Base-by-base conservation (phyloP, 2,888 invertebrate genomes). In the Acanthosepion pharaonis region DNA sequence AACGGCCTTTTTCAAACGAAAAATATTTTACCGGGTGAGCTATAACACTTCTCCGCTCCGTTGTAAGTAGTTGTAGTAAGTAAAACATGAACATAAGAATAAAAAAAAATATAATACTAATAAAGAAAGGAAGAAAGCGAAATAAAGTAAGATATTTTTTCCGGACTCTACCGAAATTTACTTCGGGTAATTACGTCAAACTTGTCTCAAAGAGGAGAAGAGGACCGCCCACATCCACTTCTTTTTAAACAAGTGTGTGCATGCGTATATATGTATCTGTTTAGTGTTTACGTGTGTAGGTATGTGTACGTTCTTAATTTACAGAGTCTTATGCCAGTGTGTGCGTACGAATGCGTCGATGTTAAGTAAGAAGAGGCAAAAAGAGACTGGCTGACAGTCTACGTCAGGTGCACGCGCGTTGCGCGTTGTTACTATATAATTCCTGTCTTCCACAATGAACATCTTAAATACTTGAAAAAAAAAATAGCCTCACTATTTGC, bases 131-230 rank as follows among this genome's bases (percentile, higher is more conserved):
- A n/a, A 78, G n/a, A 78, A 28, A 78, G 78, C 28, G n/a, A 78
- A 15, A 78, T 28, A 78, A 78, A 78, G 9, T 55, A 55, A 55
- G 9, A n/a, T n/a, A n/a, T n/a, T 78, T 78, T 78, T 78, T 78
- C 78, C 78, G 78, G n/a, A 78, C 28, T 18, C 78, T 28, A 78
- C 78, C 78, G 78, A 78, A 78, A 78, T 78, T 78, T n/a, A 78
- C 78, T 78, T 78, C 78, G 78, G 78, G 78, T 78, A 78, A 78
- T 78, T 78, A 78, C 78, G 78, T n/a, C 78, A 78, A 78, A 78
- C 78, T 78, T 78, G 78, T 78, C 28, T 78, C 78, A 78, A 6
- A 78, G 78, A 78, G 64, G 25, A 53, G 55, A 78, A n/a, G 4
- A 78, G 28, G 78, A 28, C 78, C 78, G 28, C 78, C 78, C 78